These are phyloP conservation scores for Champsocephalus esox DNA, from an alignment of 2,797 vertebrate genomes.

Conservation along the genomic window DNA sequence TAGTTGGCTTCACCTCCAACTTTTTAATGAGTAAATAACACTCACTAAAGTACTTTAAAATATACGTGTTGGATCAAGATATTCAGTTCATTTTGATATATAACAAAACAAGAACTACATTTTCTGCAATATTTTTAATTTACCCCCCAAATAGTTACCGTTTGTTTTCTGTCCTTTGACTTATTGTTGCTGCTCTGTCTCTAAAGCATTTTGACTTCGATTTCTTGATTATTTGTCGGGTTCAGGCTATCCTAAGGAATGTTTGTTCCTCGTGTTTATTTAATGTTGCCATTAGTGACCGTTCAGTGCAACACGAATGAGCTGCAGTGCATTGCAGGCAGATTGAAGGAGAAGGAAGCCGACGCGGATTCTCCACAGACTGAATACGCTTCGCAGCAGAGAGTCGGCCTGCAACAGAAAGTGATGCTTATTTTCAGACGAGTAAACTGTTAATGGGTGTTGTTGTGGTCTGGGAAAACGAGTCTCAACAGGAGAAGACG, in stretches of 20 bases:
- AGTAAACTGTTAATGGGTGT: slow-evolving; percentile 28
- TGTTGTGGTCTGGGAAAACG: background rate
- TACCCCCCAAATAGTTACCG: too few species aligned
- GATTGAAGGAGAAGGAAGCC: background rate
- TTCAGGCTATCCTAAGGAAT: background rate
- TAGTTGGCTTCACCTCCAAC: too few species aligned
- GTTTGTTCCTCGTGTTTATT: background rate
- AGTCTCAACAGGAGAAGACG: background rate
- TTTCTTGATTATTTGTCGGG: background rate
- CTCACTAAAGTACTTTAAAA: background rate
- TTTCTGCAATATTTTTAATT: too few species aligned
- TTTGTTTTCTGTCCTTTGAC: too few species aligned
- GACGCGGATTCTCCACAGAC: background rate
- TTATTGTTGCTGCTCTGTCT: too few species aligned
- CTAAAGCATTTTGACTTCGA: background rate
- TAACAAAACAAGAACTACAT: too few species aligned
- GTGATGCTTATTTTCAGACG: slow-evolving; percentile 40
- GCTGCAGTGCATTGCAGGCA: background rate
- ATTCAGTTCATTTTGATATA: too few species aligned
- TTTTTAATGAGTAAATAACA: background rate
- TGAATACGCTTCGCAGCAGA: background rate
- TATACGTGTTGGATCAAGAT: too few species aligned
- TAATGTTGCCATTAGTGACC: background rate
- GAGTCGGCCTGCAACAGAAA: slow-evolving; percentile 26
- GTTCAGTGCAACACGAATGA: background rate